phyloP scores from a whole-genome alignment of 2,113 vertebrate species.

The Planiliza haematocheilus region DNA sequence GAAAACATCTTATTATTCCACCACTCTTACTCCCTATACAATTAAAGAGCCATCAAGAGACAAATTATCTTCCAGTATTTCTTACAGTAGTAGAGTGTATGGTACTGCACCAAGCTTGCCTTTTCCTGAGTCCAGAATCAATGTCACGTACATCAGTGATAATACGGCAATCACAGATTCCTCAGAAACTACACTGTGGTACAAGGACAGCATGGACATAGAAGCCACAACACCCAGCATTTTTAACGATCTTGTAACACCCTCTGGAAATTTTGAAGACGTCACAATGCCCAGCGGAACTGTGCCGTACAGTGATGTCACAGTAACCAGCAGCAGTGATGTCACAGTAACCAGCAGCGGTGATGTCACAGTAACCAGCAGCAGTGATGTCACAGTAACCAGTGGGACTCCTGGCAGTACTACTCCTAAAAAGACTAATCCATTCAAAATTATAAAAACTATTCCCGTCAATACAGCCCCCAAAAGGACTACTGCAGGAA shows the following conservation, averaged over 20 bases:
- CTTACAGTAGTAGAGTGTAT: constrained; percentile 20
- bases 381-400: no score
- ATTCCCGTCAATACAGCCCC: neutral
- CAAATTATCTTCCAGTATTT: constrained; percentile 36
- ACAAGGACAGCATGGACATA: constrained; percentile 3
- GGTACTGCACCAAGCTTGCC: constrained; percentile 34
- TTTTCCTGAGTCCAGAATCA: constrained; percentile 33
- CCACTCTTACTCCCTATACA: constrained; percentile 17
- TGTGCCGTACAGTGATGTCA: constrained; percentile 30
- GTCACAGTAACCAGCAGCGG: constrained; percentile 46
- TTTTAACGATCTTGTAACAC: constrained; percentile 25
- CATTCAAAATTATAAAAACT: neutral
- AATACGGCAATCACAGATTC: constrained; percentile 16
- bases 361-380: constrained; percentile 52
- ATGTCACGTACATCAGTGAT: constrained; percentile 38
- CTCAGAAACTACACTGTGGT: constrained; percentile 41
- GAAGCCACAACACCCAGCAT: constrained; percentile 19
- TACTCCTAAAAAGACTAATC: constrained; percentile 16
- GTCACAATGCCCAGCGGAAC: constrained; percentile 45
- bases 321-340: constrained; percentile 46
- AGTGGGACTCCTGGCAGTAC: no score
- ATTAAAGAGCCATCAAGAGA: constrained; percentile 15
- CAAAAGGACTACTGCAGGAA: constrained; percentile 1
- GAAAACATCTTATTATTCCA: constrained; percentile 40
- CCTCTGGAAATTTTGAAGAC: constrained; percentile 38